Conservation (phyloP, 2,113 vertebrate genomes). For the Anarhynchus alexandrinus region DNA sequence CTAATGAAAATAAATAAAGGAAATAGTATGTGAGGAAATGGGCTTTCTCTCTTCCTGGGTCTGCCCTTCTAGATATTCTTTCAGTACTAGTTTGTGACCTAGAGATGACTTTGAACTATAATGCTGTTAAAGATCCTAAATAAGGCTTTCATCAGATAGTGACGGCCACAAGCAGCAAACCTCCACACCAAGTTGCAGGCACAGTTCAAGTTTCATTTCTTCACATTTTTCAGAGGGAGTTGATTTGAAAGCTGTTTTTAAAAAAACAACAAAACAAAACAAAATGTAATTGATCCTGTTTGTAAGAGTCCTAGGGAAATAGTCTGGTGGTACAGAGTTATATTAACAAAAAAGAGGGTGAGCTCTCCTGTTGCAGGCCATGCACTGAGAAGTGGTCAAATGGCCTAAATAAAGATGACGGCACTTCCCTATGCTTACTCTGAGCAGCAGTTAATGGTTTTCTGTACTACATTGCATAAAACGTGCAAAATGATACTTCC, state of each 20-base stretch:
- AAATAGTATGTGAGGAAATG: background rate
- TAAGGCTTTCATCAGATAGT: fast-evolving
- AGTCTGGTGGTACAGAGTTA: fast-evolving
- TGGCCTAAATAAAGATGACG: background rate
- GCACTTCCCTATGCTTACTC: background rate
- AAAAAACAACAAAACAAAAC: background rate
- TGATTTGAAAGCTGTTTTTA: background rate
- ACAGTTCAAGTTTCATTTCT: background rate
- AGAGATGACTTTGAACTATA: background rate
- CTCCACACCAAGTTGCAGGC: background rate
- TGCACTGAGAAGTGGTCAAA: background rate
- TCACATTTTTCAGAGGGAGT: background rate
- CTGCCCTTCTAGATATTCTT: background rate
- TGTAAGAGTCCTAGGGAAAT: background rate
- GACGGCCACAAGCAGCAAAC: background rate
- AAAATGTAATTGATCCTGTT: background rate
- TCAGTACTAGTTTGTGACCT: background rate
- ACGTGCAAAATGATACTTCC: background rate
- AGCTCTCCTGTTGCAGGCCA: background rate
- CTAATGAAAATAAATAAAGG: background rate
- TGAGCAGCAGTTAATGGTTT: background rate
- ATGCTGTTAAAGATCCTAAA: background rate
- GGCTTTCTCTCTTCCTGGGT: background rate
- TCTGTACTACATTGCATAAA: fast-evolving
- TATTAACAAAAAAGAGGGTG: background rate